These are phyloP conservation scores for Anadara kagoshimensis DNA, from an alignment of 1,140 invertebrate species.

Conservation along the genomic window DNA sequence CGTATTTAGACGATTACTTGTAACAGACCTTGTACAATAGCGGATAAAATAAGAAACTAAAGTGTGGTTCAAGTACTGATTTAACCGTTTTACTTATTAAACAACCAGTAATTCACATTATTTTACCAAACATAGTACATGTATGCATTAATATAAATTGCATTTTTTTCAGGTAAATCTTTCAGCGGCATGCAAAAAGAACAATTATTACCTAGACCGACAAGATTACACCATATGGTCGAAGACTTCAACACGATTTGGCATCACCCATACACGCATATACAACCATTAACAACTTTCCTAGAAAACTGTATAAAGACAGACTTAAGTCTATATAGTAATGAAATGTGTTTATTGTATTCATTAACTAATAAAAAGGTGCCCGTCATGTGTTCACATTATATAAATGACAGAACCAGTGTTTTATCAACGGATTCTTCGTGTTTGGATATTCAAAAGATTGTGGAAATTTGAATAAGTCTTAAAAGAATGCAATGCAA, in stretches of 20 bases:
- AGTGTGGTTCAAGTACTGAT: no score
- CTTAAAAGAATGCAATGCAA: no score
- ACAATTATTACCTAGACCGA: constrained; percentile 60
- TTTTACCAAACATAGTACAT: no score
- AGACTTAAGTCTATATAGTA: neutral
- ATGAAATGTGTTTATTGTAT: constrained; percentile 14
- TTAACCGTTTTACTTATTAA: no score
- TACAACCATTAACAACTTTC: constrained; percentile 69
- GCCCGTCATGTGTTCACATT: constrained; percentile 6
- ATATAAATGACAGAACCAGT: neutral
- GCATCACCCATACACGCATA: constrained; percentile 65
- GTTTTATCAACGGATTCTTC: no score
- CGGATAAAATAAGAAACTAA: no score
- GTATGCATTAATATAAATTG: no score
- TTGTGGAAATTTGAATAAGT: no score
- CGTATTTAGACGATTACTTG: neutral
- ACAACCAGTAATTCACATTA: no score
- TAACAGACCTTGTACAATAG: no score
- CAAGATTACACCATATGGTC: constrained; percentile 71
- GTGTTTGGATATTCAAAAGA: no score
- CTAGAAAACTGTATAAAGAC: constrained; percentile 51
- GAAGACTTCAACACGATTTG: constrained; percentile 74
- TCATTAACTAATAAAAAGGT: neutral
- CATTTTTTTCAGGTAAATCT: neutral
- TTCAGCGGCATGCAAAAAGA: neutral